Percentiles rank a stretch among this genome's conserved stretches.
phyloP scores from a whole-genome alignment of 1,140 invertebrate genomes.

The Lerema accius region DNA sequence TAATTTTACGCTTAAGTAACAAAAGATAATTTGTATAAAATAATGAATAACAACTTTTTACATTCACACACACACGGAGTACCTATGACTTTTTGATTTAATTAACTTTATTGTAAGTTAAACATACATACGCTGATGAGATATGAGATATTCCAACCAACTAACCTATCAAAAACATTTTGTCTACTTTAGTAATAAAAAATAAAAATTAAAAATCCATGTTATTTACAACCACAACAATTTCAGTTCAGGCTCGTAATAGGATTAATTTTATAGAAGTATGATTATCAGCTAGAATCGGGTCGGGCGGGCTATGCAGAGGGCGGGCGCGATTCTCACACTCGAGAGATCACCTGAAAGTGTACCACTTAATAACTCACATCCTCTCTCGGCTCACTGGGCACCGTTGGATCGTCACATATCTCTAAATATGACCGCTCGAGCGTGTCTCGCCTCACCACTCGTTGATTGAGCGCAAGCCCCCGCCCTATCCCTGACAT shows the following conservation, averaged over 20 bases:
- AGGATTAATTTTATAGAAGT: constrained; percentile 44
- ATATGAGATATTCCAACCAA: too few species aligned
- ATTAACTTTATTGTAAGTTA: too few species aligned
- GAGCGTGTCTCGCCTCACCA: constrained; percentile 62
- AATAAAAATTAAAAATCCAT: constrained; percentile 4
- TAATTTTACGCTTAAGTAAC: not conserved
- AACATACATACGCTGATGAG: too few species aligned
- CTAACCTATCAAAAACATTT: too few species aligned
- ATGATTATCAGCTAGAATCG: constrained; percentile 47
- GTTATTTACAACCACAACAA: not conserved
- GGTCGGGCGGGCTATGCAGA: constrained; percentile 42
- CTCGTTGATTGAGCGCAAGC: constrained; percentile 58
- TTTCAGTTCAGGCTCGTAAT: constrained; percentile 19
- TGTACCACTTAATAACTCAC: constrained; percentile 81
- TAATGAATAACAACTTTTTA: too few species aligned
- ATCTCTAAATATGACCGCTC: constrained; percentile 79
- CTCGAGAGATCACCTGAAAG: constrained; percentile 81
- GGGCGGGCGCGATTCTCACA: constrained; percentile 72
- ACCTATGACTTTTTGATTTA: too few species aligned
- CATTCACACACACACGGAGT: not conserved
- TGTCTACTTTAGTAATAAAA: not conserved
- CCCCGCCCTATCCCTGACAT: constrained; percentile 32
- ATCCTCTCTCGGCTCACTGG: constrained; percentile 79
- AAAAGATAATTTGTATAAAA: not conserved
- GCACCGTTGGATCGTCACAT: constrained; percentile 80